A percentile compares a stretch with the other conserved stretches of the same genome.
Conservation (phyloP, 2,113 vertebrate genomes). For the Ophthalmolycus amberensis region DNA sequence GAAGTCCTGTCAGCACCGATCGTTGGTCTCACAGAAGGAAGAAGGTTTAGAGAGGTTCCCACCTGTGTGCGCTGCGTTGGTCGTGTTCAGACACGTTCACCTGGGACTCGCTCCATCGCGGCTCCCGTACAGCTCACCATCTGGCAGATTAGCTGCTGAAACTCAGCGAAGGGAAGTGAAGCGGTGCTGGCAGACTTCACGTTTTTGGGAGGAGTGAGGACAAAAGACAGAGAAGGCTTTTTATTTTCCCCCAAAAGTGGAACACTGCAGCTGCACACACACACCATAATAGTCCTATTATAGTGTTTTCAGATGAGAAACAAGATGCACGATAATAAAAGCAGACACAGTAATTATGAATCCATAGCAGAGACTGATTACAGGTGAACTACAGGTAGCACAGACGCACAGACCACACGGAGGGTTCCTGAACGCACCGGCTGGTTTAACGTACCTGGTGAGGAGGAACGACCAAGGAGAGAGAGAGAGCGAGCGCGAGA, state of each 20-base stretch:
- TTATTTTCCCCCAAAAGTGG: conserved; percentile 13
- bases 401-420: too few species aligned
- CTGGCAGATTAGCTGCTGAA: conserved; percentile 65
- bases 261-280: conserved; percentile 14
- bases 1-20: too few species aligned
- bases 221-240: conserved; percentile 5
- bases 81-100: conserved; percentile 65
- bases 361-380: too few species aligned
- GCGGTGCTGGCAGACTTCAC: conserved; percentile 47
- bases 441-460: too few species aligned
- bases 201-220: too few species aligned
- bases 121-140: conserved; percentile 52
- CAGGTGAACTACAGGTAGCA: too few species aligned
- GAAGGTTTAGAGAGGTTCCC: neutral
- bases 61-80: conserved; percentile 59
- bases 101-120: conserved; percentile 64
- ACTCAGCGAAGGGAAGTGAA: conserved; percentile 60
- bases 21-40: conserved; percentile 7
- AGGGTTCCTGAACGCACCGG: too few species aligned
- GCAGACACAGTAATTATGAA: neutral
- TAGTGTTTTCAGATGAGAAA: neutral
- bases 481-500: too few species aligned
- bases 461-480: too few species aligned
- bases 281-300: neutral
- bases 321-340: neutral